phyloP scores from a whole-genome alignment of 2,797 vertebrate species.

The Sardinella longiceps region DNA sequence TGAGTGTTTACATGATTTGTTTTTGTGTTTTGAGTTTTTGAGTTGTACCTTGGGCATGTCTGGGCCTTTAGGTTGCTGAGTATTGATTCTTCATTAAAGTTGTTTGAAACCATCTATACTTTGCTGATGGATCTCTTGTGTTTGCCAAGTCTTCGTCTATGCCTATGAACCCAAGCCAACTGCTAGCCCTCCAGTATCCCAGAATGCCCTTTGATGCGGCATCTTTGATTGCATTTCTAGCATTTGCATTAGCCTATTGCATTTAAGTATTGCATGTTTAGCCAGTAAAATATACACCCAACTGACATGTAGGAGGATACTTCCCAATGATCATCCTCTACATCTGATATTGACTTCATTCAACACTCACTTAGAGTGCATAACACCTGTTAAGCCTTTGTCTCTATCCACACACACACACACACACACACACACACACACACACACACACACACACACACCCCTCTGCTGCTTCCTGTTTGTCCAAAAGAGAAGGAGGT shows the following conservation, averaged over 20 bases:
- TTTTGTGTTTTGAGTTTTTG: neutral
- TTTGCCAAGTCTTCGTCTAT: neutral
- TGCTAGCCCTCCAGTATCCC: conserved; percentile 7
- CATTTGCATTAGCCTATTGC: neutral
- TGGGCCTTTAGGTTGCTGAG: neutral
- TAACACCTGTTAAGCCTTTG: no score
- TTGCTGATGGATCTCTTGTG: neutral
- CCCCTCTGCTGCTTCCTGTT: conserved; percentile 10
- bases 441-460: neutral
- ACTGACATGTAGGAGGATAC: neutral
- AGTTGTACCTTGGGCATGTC: neutral
- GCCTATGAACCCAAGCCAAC: neutral
- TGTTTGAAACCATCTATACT: neutral
- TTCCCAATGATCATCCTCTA: neutral
- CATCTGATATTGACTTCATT: neutral
- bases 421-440: neutral
- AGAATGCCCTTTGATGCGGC: neutral
- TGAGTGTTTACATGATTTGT: neutral
- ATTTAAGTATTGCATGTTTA: neutral
- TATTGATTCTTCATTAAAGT: neutral
- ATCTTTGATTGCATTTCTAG: neutral
- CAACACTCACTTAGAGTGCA: no score
- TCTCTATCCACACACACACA: neutral
- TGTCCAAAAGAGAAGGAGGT: conserved; percentile 36
- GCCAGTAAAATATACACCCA: neutral